phyloP scores from a whole-genome alignment of 2,888 invertebrate genomes.

The Ellobium chinense region DNA sequence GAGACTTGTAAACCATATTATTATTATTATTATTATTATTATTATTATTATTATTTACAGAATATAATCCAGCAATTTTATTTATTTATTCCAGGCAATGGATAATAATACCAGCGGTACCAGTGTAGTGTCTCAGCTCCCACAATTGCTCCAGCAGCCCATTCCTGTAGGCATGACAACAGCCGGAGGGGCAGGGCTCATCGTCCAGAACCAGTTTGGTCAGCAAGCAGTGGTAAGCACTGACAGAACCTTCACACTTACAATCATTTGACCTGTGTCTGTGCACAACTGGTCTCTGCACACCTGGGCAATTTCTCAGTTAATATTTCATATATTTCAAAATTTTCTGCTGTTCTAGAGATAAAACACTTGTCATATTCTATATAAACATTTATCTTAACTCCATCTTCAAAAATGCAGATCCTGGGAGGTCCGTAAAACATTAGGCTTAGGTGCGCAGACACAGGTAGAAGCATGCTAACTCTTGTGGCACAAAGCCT shows the following conservation, averaged over 20 bases:
- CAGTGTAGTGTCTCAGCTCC: constrained; percentile 54
- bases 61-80: background rate
- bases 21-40: no score
- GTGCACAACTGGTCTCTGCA: background rate
- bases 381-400: no score
- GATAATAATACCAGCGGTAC: background rate
- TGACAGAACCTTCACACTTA: background rate
- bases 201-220: constrained; percentile 70
- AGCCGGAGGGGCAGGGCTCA: constrained; percentile 54
- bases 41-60: no score
- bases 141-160: constrained; percentile 61
- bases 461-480: no score
- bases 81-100: constrained; percentile 33
- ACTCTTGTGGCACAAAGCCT: no score
- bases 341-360: no score
- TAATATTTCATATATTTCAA: background rate
- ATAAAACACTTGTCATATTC: no score
- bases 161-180: constrained; percentile 54
- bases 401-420: no score
- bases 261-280: background rate
- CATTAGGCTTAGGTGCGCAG: no score
- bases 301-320: no score
- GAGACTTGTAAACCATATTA: no score
- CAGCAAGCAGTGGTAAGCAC: constrained; percentile 68
- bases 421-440: no score